Evolutionary conservation across 2,888 invertebrate genomes (phyloP).

Genomic region (Acleris cristana): DNA sequence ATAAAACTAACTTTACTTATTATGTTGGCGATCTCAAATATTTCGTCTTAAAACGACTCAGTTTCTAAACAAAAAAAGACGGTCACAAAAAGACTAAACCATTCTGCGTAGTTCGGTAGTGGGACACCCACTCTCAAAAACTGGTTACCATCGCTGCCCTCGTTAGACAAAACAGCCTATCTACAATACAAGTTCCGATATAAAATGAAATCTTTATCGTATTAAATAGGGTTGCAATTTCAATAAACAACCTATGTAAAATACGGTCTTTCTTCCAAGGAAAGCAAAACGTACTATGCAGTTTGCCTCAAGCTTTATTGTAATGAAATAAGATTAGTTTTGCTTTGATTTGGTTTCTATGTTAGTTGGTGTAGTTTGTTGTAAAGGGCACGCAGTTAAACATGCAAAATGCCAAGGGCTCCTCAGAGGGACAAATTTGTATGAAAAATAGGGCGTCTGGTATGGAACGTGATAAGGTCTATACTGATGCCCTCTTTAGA

Average conservation of each 20-base stretch:
- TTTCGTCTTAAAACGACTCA: background rate
- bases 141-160: slow-evolving; percentile 52
- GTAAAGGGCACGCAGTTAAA: slow-evolving; percentile 31
- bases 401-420: too few relatives aligned
- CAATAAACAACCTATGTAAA: too few relatives aligned
- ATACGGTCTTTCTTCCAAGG: too few relatives aligned
- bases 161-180: background rate
- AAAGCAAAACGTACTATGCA: too few relatives aligned
- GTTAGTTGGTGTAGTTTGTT: slow-evolving; percentile 10
- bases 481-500: slow-evolving; percentile 1
- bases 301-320: background rate
- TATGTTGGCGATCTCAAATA: too few relatives aligned
- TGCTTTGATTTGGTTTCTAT: background rate
- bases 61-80: slow-evolving; percentile 12
- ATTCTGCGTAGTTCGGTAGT: slow-evolving; percentile 65
- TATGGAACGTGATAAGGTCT: slow-evolving; percentile 21
- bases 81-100: slow-evolving; percentile 41
- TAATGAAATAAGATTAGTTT: background rate
- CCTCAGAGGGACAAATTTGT: too few relatives aligned
- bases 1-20: too few relatives aligned
- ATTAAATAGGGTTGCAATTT: too few relatives aligned
- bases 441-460: too few relatives aligned
- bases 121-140: slow-evolving; percentile 56
- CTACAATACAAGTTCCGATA: too few relatives aligned
- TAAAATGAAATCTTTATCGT: too few relatives aligned